phyloP scores from a whole-genome alignment of 1,140 invertebrate genomes.

The Cydia pomonella region DNA sequence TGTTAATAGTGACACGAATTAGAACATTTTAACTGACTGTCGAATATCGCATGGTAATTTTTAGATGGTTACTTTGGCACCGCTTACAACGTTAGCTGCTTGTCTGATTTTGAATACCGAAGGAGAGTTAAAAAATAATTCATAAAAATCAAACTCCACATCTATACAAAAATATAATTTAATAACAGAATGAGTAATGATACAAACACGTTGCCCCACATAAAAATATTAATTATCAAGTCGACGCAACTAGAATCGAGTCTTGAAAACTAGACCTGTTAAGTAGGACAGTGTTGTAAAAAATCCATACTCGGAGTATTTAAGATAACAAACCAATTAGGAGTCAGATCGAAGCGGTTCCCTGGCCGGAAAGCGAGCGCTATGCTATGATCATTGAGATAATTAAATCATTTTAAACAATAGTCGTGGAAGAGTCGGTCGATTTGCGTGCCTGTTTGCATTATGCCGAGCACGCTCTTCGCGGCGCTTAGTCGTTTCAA shows the following conservation, averaged over 20 bases:
- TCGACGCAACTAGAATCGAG: not conserved
- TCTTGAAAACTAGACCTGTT: not conserved
- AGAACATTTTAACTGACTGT: not conserved
- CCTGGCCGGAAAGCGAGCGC: not conserved
- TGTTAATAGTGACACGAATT: not conserved
- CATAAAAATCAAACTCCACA: too few relatives aligned
- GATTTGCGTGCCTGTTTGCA: slow-evolving; percentile 16
- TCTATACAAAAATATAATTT: too few relatives aligned
- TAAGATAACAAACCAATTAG: slow-evolving; percentile 42
- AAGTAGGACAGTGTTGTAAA: slow-evolving; percentile 42
- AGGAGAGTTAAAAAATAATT: too few relatives aligned
- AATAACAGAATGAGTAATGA: not conserved
- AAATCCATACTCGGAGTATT: slow-evolving; percentile 39
- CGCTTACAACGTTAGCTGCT: not conserved
- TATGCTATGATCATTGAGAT: slow-evolving; percentile 14
- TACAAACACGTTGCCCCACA: not conserved
- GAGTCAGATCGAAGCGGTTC: slow-evolving; percentile 42
- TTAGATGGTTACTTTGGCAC: not conserved
- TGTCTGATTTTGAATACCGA: too few relatives aligned
- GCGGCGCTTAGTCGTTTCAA: not conserved
- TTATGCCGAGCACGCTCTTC: not conserved
- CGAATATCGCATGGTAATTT: not conserved
- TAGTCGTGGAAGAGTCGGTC: not conserved
- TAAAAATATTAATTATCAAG: slow-evolving; percentile 1
- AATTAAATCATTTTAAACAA: slow-evolving; percentile 24